Evolutionary conservation across 2,888 invertebrate species (phyloP), one percentile per base, ranked within the genome.

Genomic region (Habrosyne pyritoides): DNA sequence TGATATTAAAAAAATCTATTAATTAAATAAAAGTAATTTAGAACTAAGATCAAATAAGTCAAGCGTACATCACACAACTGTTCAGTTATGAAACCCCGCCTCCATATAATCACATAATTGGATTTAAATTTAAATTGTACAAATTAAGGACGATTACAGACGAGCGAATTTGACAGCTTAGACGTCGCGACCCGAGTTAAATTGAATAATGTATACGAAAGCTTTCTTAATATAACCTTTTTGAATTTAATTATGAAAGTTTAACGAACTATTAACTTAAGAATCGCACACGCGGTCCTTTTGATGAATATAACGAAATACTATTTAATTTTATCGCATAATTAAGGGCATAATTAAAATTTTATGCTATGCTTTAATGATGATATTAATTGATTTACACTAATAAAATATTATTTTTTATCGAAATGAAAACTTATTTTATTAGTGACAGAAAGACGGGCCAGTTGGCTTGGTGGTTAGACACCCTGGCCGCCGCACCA

Each of bases 251-350:
- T 58, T 61, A 60, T 57, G 12, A 62, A 61, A 58, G 55, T 64
- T 67, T 59, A 66, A 69, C 55, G 60, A 68, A 66, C 67, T 73
- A 73, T 67, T 64, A 14, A 18, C 26, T 24, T 49, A 49, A 10
- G 24, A 2, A 26, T 49, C 8, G 26, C n/a, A 48, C 21, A 21
- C 7, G 6, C 21, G 18, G 10, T 6, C 24, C 21, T 5, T 10
- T 21, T 47, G 2, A 18, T 42, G 6, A 6, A 33, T n/a, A 7
- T 36, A 36, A 36, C 14, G 4, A 3, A 33, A 12, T 12, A 2
- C 33, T 12, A 2, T 12, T 33, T 33, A 12, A 6, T 6, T 28
- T 6, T 28, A 6, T 7, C 28, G 8, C 5, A 28, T 6, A 8
- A 28, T 7, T n/a, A n/a, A n/a, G n/a, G n/a, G n/a, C n/a, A n/a